Evolutionary conservation across 2,113 vertebrate genomes (phyloP).

Genomic region (Microcebus lehilahytsara): DNA sequence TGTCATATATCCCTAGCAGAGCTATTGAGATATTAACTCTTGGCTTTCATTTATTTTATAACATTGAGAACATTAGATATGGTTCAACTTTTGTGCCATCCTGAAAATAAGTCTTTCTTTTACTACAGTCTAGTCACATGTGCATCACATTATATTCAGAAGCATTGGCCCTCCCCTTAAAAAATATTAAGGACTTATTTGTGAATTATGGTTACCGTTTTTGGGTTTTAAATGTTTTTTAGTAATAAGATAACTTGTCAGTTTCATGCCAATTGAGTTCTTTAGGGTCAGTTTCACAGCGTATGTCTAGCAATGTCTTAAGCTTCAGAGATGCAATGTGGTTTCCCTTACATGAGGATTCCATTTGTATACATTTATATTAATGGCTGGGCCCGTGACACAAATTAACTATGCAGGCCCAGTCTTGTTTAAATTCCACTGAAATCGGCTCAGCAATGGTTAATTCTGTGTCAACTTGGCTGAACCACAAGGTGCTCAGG

Average conservation of each 20-base stretch:
- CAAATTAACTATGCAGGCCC: not conserved
- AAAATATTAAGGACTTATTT: not conserved
- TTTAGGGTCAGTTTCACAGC: not conserved
- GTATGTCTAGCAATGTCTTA: not conserved
- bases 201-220: not conserved
- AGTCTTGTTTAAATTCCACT: not conserved
- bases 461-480: not conserved
- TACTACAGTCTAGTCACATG: not conserved
- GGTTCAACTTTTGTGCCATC: not conserved
- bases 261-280: not conserved
- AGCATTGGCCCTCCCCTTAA: rapidly evolving
- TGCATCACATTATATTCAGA: not conserved
- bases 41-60: not conserved
- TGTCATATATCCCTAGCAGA: not conserved
- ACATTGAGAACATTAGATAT: not conserved
- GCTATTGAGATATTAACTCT: not conserved
- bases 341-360: not conserved
- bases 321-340: not conserved
- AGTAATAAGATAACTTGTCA: not conserved
- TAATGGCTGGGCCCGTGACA: not conserved
- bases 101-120: not conserved
- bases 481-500: rapidly evolving
- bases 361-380: not conserved
- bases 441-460: not conserved
- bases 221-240: not conserved